A percentile compares a stretch with the other conserved stretches of the same genome.
These are phyloP conservation scores for Antheraea mylitta DNA, from an alignment of 1,140 invertebrate species.

Conservation along the genomic window DNA sequence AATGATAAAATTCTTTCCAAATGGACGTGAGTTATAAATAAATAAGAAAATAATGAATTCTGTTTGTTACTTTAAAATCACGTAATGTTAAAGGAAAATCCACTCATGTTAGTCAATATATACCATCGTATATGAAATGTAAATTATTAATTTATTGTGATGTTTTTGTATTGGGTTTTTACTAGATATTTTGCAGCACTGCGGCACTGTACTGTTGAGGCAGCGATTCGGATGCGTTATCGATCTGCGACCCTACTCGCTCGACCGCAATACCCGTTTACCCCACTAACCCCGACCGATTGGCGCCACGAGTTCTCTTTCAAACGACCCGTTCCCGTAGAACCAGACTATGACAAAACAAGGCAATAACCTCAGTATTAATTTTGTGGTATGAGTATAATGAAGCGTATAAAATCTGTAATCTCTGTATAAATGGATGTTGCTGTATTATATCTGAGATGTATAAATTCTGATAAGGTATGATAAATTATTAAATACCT, in stretches of 20 bases:
- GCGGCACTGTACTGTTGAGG: not conserved
- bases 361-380: conserved; percentile 1
- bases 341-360: not conserved
- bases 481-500: too few species aligned
- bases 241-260: conserved; percentile 28
- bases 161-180: not conserved
- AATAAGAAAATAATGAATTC: not conserved
- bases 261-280: conserved; percentile 28
- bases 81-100: not conserved
- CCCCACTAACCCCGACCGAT: conserved; percentile 38
- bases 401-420: not conserved
- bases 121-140: not conserved
- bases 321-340: not conserved
- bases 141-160: not conserved
- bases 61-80: not conserved
- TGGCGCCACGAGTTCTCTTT: conserved; percentile 20
- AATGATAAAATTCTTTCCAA: too few species aligned
- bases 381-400: not conserved
- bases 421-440: too few species aligned
- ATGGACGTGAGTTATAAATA: too few species aligned
- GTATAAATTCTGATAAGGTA: too few species aligned
- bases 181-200: not conserved
- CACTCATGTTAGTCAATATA: not conserved
- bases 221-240: conserved; percentile 33
- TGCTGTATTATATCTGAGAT: too few species aligned